phyloP scores from a whole-genome alignment of 2,888 invertebrate genomes.

The Abrostola tripartita region DNA sequence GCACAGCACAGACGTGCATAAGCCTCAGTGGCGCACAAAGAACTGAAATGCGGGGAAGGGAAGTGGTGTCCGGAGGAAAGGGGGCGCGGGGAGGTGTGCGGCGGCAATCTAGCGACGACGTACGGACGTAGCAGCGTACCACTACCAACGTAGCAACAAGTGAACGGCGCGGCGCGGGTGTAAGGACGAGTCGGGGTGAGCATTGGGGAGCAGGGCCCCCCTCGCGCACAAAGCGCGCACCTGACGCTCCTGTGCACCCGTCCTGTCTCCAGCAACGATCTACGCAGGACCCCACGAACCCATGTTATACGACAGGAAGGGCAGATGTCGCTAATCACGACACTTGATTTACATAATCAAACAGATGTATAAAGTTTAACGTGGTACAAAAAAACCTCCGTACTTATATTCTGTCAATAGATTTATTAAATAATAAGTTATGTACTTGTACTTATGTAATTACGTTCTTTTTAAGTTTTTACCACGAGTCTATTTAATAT shows the following conservation, averaged over 20 bases:
- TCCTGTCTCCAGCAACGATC: slow-evolving; percentile 61
- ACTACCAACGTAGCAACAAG: slow-evolving; percentile 85
- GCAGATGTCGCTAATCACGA: slow-evolving; percentile 78
- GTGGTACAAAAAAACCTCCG: slow-evolving; percentile 5
- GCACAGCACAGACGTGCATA: slow-evolving; percentile 77
- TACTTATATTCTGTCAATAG: neutral
- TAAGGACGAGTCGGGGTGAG: slow-evolving; percentile 64
- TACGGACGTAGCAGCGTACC: slow-evolving; percentile 64
- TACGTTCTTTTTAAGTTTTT: too few relatives aligned
- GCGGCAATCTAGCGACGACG: slow-evolving; percentile 76
- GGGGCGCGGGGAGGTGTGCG: slow-evolving; percentile 71
- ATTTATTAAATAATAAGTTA: neutral
- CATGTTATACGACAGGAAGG: slow-evolving; percentile 71
- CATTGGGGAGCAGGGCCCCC: slow-evolving; percentile 68
- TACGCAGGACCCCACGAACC: slow-evolving; percentile 56
- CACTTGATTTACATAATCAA: slow-evolving; percentile 40
- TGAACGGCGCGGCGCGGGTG: slow-evolving; percentile 81
- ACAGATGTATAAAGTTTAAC: slow-evolving; percentile 29
- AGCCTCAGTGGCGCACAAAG: slow-evolving; percentile 85
- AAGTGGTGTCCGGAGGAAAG: slow-evolving; percentile 71
- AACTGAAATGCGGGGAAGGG: slow-evolving; percentile 85
- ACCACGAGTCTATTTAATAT: too few relatives aligned
- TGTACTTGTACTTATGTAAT: neutral
- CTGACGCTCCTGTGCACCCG: slow-evolving; percentile 76
- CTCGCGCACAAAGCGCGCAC: slow-evolving; percentile 76